phyloP scores from a whole-genome alignment of 2,888 invertebrate species.

The Pyrrhia umbra region DNA sequence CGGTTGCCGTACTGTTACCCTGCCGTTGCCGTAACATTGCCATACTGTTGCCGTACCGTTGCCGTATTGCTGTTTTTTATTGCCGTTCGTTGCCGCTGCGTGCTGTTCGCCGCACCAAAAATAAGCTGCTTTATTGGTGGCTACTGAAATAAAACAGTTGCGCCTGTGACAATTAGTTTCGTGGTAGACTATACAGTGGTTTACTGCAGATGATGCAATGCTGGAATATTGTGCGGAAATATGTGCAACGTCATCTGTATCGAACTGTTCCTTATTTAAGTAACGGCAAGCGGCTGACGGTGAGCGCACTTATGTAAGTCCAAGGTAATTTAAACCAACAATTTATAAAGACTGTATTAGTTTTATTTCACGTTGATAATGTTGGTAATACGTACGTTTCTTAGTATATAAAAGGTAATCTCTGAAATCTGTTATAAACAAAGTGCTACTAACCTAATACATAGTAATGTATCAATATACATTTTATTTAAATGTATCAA shows the following conservation, averaged over 20 bases:
- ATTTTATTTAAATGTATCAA: no score
- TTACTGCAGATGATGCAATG: constrained; percentile 22
- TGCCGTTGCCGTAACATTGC: neutral
- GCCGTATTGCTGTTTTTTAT: neutral
- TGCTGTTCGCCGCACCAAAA: constrained; percentile 6
- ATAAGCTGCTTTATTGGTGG: constrained; percentile 19
- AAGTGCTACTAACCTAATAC: no score
- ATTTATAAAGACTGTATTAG: neutral
- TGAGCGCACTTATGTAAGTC: neutral
- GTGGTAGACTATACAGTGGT: constrained; percentile 26
- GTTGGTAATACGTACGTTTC: no score
- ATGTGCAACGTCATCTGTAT: constrained; percentile 31
- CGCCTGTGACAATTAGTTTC: constrained; percentile 37
- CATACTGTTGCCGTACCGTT: neutral
- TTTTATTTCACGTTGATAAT: no score
- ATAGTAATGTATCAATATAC: no score
- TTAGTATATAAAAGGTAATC: no score
- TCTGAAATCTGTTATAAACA: no score
- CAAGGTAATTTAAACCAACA: neutral
- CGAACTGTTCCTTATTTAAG: constrained; percentile 8
- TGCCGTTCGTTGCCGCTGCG: neutral
- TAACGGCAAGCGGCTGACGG: constrained; percentile 2
- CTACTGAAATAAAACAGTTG: constrained; percentile 47
- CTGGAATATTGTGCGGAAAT: constrained; percentile 15
- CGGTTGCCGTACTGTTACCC: neutral